Conservation (phyloP, 2,113 vertebrate genomes). For the Sinocyclocheilus maitianheensis region DNA sequence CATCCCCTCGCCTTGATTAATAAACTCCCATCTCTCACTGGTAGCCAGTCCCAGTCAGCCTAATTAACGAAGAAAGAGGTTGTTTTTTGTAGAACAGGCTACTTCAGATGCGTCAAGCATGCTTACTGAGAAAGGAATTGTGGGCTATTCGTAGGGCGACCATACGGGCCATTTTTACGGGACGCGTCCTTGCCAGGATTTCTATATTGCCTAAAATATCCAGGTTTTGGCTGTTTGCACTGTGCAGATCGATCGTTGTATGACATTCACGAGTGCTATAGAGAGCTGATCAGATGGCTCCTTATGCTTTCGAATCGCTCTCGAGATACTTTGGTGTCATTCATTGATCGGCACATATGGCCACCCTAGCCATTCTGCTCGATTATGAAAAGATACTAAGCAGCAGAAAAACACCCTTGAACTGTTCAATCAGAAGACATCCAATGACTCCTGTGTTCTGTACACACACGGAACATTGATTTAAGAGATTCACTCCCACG, state of each 20-base stretch:
- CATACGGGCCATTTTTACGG: no score
- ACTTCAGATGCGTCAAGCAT: conserved; percentile 51
- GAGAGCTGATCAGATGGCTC: no score
- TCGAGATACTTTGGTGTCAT: no score
- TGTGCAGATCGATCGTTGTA: no score
- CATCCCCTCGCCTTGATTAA: conserved; percentile 59
- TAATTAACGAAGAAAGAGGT: conserved; percentile 67
- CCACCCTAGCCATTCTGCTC: conserved; percentile 42
- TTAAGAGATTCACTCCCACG: not conserved
- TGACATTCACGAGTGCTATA: no score
- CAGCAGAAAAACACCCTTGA: not conserved
- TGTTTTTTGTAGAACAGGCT: conserved; percentile 57
- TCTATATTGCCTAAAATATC: no score
- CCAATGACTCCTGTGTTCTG: not conserved
- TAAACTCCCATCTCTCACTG: conserved; percentile 53
- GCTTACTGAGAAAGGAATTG: conserved; percentile 67
- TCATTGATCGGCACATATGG: no score
- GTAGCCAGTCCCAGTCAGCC: conserved; percentile 46
- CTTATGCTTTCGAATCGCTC: no score
- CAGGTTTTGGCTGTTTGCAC: no score
- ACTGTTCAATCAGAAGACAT: not conserved
- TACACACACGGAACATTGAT: not conserved
- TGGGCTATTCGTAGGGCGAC: not conserved
- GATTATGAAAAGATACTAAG: conserved; percentile 62
- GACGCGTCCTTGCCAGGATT: no score